These are phyloP conservation scores for Bombus balteatus DNA, from an alignment of 1,140 invertebrate genomes.

Conservation along the genomic window DNA sequence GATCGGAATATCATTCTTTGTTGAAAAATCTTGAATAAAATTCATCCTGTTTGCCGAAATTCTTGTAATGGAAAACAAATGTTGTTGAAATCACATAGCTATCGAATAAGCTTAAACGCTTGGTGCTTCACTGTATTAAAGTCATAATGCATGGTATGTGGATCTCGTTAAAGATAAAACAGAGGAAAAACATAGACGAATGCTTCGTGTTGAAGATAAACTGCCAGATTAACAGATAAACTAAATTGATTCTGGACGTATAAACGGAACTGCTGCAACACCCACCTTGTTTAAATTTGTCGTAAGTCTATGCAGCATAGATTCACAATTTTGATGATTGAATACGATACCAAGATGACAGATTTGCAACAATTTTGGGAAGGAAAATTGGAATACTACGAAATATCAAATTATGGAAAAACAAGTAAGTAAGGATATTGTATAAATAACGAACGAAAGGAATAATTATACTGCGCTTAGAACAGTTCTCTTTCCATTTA, in stretches of 20 bases:
- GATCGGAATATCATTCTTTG: neutral
- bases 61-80: neutral
- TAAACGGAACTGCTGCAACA: constrained; percentile 16
- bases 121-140: neutral
- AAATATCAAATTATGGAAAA: no score
- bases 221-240: constrained; percentile 49
- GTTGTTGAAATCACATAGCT: neutral
- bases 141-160: constrained; percentile 30
- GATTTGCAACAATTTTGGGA: neutral
- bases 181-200: constrained; percentile 40
- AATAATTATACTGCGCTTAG: no score
- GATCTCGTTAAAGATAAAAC: constrained; percentile 61
- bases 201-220: constrained; percentile 54
- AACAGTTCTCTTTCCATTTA: no score
- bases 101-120: neutral
- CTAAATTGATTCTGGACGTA: constrained; percentile 44
- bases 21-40: neutral
- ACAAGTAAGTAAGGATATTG: neutral
- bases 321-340: no score
- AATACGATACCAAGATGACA: neutral
- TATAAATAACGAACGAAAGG: no score
- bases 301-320: constrained; percentile 31
- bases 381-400: neutral
- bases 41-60: neutral
- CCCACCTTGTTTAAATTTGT: constrained; percentile 30